phyloP scores from a whole-genome alignment of 1,140 invertebrate species.

The Brachystomella parvula region DNA sequence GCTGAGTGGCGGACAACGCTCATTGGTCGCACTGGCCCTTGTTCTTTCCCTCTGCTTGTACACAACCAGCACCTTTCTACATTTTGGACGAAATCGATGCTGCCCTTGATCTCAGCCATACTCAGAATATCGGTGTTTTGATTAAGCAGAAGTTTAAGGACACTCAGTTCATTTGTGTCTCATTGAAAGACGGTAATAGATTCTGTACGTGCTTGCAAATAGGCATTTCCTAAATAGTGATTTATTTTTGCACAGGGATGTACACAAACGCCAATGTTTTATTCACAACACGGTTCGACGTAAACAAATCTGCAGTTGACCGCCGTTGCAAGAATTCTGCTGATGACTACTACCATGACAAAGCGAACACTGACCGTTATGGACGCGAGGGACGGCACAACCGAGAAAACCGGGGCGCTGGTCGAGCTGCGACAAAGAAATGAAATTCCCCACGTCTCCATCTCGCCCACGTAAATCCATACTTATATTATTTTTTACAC shows the following conservation, averaged over 20 bases:
- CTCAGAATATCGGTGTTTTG: constrained; percentile 97
- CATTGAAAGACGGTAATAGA: constrained; percentile 80
- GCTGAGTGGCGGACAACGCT: constrained; percentile 92
- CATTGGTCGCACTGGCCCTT: constrained; percentile 89
- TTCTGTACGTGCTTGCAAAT: not conserved
- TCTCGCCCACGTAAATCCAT: too few species aligned
- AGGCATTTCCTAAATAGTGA: not conserved
- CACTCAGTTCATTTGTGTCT: constrained; percentile 97
- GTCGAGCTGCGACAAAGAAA: not conserved
- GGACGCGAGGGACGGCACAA: not conserved
- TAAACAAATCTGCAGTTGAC: constrained; percentile 85
- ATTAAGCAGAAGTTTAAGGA: constrained; percentile 85
- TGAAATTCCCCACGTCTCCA: not conserved
- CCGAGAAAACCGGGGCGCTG: not conserved
- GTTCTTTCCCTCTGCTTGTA: constrained; percentile 94
- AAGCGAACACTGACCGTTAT: too few species aligned
- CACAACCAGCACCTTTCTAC: constrained; percentile 95
- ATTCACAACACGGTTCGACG: constrained; percentile 88
- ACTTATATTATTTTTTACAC: too few species aligned
- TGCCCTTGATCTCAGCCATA: constrained; percentile 94
- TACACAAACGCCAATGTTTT: constrained; percentile 98
- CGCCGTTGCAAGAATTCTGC: constrained; percentile 46
- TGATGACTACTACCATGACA: not conserved
- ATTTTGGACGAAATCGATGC: constrained; percentile 99
- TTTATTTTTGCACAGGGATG: constrained; percentile 52